Evolutionary conservation across 2,797 vertebrate genomes (phyloP).

Genomic region (Megalops cyprinoides): DNA sequence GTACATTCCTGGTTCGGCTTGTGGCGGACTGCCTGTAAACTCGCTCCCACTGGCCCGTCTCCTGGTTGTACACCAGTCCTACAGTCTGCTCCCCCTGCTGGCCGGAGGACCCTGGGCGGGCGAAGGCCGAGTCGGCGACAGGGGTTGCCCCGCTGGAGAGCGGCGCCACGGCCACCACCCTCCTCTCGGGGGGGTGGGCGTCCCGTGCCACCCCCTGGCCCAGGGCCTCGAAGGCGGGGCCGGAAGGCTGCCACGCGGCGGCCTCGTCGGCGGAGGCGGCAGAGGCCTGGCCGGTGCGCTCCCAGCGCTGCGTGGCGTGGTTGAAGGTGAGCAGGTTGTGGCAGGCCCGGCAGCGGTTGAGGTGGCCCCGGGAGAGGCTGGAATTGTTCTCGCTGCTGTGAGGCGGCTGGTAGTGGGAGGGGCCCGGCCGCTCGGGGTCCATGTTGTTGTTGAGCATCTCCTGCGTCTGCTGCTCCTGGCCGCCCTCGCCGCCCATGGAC

Average conservation of each 20-base stretch:
- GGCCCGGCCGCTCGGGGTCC: conserved; percentile 87
- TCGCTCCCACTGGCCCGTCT: conserved; percentile 94
- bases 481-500: conserved; percentile 71
- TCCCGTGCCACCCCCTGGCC: conserved; percentile 78
- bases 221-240: conserved; percentile 78
- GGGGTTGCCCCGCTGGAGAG: conserved; percentile 15
- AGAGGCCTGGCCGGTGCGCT: conserved; percentile 82
- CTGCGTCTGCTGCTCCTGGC: conserved; percentile 81
- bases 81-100: conserved; percentile 88
- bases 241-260: conserved; percentile 76
- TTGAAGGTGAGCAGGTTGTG: conserved; percentile 99
- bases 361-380: conserved; percentile 83
- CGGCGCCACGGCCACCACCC: conserved; percentile 45
- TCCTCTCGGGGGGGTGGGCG: conserved; percentile 77
- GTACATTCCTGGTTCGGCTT: conserved; percentile 82
- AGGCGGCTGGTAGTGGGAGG: conserved; percentile 83
- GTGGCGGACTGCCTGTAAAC: conserved; percentile 89
- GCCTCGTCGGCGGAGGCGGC: conserved; percentile 65
- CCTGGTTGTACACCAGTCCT: conserved; percentile 96
- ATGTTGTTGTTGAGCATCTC: conserved; percentile 95
- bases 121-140: conserved; percentile 56
- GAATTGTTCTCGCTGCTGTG: conserved; percentile 83
- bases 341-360: conserved; percentile 96
- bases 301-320: conserved; percentile 97
- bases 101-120: conserved; percentile 66